phyloP scores from a whole-genome alignment of 1,140 invertebrate species.

The Platyura marginata region DNA sequence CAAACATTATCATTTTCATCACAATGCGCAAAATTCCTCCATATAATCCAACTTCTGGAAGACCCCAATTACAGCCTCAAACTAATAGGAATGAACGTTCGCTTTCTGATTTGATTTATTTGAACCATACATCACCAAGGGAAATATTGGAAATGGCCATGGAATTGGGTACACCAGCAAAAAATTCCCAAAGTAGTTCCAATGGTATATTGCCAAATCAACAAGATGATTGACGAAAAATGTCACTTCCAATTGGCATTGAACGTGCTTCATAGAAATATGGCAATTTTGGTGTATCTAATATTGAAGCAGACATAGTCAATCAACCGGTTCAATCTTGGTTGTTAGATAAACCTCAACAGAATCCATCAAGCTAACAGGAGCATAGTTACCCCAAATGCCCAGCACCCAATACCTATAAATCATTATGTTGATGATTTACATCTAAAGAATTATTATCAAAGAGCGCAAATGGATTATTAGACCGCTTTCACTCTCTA shows the following conservation, averaged over 20 bases:
- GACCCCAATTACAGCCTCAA: conserved; percentile 10
- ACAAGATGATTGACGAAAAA: conserved; percentile 43
- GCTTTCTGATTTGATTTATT: not conserved
- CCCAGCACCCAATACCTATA: conserved; percentile 7
- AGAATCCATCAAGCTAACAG: conserved; percentile 11
- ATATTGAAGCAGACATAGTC: not conserved
- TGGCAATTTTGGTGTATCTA: conserved; percentile 10
- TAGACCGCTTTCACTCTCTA: conserved; percentile 15
- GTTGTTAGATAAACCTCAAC: conserved; percentile 6
- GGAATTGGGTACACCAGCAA: conserved; percentile 26
- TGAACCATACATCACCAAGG: conserved; percentile 5
- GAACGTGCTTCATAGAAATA: conserved; percentile 49
- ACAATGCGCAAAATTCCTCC: not conserved
- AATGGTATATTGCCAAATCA: conserved; percentile 22
- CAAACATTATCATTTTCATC: conserved; percentile 1
- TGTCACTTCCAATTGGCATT: conserved; percentile 56
- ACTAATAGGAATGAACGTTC: conserved; percentile 5
- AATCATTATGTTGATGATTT: conserved; percentile 8
- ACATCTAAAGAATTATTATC: conserved; percentile 18
- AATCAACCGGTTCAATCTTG: conserved; percentile 3
- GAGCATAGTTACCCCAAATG: conserved; percentile 11
- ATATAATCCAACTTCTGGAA: conserved; percentile 5
- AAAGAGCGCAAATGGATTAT: conserved; percentile 16
- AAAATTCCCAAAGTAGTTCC: conserved; percentile 20
- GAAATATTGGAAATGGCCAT: conserved; percentile 16